Evolutionary conservation across 2,888 invertebrate species (phyloP).

Genomic region (Andrena marginata): DNA sequence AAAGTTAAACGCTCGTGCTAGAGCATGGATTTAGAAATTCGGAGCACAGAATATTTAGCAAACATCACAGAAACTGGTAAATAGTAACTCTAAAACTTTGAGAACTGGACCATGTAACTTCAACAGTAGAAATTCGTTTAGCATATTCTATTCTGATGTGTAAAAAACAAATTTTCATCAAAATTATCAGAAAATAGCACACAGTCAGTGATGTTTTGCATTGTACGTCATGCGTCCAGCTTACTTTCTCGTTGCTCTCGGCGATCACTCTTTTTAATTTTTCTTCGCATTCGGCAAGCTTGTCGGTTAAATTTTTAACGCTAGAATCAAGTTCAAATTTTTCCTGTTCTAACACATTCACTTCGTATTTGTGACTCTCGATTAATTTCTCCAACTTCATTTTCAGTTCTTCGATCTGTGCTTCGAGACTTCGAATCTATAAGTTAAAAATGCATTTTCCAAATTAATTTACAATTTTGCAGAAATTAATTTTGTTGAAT

Average conservation of each 20-base stretch:
- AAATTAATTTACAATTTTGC: conserved; percentile 1
- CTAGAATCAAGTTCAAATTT: conserved; percentile 55
- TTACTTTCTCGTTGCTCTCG: conserved; percentile 81
- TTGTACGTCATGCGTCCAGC: conserved; percentile 57
- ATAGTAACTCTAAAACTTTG: background rate
- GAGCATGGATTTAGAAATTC: background rate
- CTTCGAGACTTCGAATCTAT: conserved; percentile 52
- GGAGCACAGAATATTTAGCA: conserved; percentile 34
- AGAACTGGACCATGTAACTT: conserved; percentile 6
- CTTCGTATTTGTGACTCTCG: conserved; percentile 47
- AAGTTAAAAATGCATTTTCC: background rate
- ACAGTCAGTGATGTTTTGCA: conserved; percentile 59
- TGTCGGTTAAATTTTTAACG: conserved; percentile 51
- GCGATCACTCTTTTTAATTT: conserved; percentile 77
- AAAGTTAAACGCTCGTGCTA: background rate
- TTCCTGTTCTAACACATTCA: conserved; percentile 65
- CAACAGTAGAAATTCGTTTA: conserved; percentile 16
- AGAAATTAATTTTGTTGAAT: background rate
- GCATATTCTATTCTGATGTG: background rate
- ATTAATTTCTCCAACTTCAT: conserved; percentile 52
- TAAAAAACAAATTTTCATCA: conserved; percentile 7
- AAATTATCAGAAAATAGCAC: conserved; percentile 18
- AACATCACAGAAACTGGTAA: conserved; percentile 58
- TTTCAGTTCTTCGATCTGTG: conserved; percentile 52
- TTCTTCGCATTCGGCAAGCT: conserved; percentile 76